Evolutionary conservation across 2,113 vertebrate genomes (phyloP).

Genomic region (Poeciliopsis retropinna): DNA sequence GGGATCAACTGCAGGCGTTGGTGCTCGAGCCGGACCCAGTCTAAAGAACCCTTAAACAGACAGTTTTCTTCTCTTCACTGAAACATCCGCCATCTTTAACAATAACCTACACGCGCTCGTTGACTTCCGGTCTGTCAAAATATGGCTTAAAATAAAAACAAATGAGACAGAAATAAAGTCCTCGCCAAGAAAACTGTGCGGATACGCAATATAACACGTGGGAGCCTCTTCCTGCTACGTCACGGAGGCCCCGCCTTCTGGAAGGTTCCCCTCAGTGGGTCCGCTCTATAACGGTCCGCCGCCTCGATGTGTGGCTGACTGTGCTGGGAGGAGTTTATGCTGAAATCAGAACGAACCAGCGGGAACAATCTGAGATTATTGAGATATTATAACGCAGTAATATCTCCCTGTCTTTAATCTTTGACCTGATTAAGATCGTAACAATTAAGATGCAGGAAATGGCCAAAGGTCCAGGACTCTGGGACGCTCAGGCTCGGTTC

Average conservation of each 20-base stretch:
- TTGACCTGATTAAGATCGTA: too few species aligned
- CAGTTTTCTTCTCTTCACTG: neutral
- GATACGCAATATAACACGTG: constrained; percentile 15
- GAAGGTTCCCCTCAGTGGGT: neutral
- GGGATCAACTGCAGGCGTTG: fast-evolving
- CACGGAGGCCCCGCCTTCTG: constrained; percentile 39
- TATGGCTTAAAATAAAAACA: neutral
- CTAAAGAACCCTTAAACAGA: neutral
- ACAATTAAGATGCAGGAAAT: too few species aligned
- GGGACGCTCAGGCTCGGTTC: too few species aligned
- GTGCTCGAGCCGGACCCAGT: neutral
- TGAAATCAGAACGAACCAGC: too few species aligned
- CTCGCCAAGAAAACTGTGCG: constrained; percentile 21
- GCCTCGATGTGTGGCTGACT: too few species aligned
- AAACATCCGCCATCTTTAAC: neutral
- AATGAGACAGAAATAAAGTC: neutral
- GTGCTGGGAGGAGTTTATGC: too few species aligned
- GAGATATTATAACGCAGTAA: too few species aligned
- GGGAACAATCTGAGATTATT: too few species aligned
- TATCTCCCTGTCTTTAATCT: too few species aligned
- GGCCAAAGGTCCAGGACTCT: too few species aligned
- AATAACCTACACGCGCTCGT: neutral
- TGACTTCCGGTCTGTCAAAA: neutral
- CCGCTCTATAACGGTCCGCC: too few species aligned
- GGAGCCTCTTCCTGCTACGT: constrained; percentile 47